phyloP scores from a whole-genome alignment of 1,140 invertebrate species.

The Meloidogyne exigua region DNA sequence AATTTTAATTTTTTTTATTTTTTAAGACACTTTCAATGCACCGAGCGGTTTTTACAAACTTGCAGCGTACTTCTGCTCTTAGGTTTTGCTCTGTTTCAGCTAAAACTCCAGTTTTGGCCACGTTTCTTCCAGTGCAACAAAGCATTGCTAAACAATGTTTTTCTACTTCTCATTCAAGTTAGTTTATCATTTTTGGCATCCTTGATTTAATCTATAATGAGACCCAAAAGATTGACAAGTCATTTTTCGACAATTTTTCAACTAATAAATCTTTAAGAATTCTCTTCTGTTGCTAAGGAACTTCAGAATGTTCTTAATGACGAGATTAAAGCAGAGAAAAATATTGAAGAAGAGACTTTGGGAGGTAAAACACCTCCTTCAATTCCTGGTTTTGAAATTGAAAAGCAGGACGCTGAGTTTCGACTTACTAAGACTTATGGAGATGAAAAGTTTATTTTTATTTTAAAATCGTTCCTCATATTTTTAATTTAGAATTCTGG shows the following conservation, averaged over 20 bases:
- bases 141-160: neutral
- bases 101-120: neutral
- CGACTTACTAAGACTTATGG: constrained; percentile 56
- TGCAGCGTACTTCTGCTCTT: neutral
- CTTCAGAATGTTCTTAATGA: constrained; percentile 50
- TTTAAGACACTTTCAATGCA: neutral
- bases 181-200: neutral
- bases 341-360: constrained; percentile 56
- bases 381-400: constrained; percentile 55
- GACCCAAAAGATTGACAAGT: too few relatives aligned
- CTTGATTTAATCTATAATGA: neutral
- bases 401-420: constrained; percentile 61
- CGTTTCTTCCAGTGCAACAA: neutral
- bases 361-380: constrained; percentile 49
- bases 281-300: constrained; percentile 42
- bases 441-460: constrained; percentile 48
- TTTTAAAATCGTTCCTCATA: neutral
- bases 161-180: neutral
- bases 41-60: neutral
- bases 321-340: constrained; percentile 60
- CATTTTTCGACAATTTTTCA: too few relatives aligned
- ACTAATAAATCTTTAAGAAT: neutral
- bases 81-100: neutral
- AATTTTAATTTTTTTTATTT: neutral
- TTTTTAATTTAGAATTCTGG: constrained; percentile 49